A percentile compares a stretch with the other conserved stretches of the same genome.
Evolutionary conservation across 2,113 vertebrate species (phyloP).

Genomic region (Sinocyclocheilus maitianheensis): DNA sequence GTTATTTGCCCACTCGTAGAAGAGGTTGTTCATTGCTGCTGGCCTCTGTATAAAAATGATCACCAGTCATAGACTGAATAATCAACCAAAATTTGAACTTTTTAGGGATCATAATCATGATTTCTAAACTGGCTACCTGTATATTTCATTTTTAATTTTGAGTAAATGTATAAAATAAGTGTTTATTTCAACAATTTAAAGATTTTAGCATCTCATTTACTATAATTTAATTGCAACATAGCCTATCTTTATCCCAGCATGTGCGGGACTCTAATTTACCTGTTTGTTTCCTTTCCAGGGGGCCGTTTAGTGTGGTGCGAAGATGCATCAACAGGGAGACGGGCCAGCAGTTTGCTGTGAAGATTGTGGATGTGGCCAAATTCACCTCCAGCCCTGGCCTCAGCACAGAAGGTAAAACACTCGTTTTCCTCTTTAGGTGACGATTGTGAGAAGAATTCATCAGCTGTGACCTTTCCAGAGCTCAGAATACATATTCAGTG

Average conservation of each 20-base stretch:
- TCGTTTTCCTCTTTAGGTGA: neutral
- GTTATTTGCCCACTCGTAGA: neutral
- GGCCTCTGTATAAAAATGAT: neutral
- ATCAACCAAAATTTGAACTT: neutral
- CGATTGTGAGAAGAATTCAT: conserved; percentile 3
- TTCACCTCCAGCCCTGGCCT: conserved; percentile 99
- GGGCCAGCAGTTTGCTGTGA: conserved; percentile 97
- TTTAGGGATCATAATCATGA: neutral
- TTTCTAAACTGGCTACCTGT: neutral
- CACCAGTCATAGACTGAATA: neutral
- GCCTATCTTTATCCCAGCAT: neutral
- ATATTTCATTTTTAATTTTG: neutral
- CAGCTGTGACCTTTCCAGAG: neutral
- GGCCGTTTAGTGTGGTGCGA: conserved; percentile 96
- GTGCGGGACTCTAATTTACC: neutral
- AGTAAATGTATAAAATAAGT: neutral
- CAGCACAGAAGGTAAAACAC: conserved; percentile 94
- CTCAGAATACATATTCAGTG: neutral
- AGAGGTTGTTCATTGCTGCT: neutral
- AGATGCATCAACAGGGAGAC: conserved; percentile 99
- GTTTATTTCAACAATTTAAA: neutral
- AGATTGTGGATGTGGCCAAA: conserved; percentile 99
- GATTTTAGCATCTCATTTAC: too few species aligned
- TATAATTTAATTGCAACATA: too few species aligned
- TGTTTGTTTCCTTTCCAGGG: conserved; percentile 73